Evolutionary conservation across 2,888 invertebrate genomes (phyloP).

Genomic region (Drosophila fulvimacula): DNA sequence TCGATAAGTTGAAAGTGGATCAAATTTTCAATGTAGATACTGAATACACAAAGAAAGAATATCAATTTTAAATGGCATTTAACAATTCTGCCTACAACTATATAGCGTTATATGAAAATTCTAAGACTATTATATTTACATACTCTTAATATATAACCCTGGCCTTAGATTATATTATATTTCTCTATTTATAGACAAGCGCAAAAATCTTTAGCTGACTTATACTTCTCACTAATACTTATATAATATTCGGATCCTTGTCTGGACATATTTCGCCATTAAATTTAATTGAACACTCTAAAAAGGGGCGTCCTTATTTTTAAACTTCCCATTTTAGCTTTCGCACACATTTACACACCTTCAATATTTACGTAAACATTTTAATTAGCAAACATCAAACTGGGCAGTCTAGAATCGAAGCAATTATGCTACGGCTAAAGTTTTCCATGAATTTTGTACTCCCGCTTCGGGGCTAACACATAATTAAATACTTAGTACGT

Average conservation of each 20-base stretch:
- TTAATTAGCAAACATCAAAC: background rate
- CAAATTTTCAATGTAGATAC: too few species aligned
- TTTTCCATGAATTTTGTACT: conserved; percentile 11
- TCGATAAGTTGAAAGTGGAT: background rate
- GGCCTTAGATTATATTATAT: too few species aligned
- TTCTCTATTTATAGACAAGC: background rate
- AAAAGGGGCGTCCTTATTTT: background rate
- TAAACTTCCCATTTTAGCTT: background rate
- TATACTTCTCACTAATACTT: background rate
- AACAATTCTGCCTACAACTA: too few species aligned
- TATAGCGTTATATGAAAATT: too few species aligned
- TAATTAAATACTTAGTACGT: conserved; percentile 58
- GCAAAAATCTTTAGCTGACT: background rate
- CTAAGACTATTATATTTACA: too few species aligned
- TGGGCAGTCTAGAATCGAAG: conserved; percentile 8
- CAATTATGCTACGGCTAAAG: conserved; percentile 17
- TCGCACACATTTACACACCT: background rate
- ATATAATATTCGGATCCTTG: too few species aligned
- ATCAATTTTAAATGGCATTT: background rate
- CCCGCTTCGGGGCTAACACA: conserved; percentile 21
- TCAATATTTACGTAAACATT: background rate
- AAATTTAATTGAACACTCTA: background rate
- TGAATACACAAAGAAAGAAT: background rate
- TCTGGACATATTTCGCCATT: background rate
- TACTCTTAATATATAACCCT: too few species aligned